Evolutionary conservation across 2,113 vertebrate genomes (phyloP), one percentile per base, ranked within the genome.

Genomic region (Gnathonemus echidnorhynchus): DNA sequence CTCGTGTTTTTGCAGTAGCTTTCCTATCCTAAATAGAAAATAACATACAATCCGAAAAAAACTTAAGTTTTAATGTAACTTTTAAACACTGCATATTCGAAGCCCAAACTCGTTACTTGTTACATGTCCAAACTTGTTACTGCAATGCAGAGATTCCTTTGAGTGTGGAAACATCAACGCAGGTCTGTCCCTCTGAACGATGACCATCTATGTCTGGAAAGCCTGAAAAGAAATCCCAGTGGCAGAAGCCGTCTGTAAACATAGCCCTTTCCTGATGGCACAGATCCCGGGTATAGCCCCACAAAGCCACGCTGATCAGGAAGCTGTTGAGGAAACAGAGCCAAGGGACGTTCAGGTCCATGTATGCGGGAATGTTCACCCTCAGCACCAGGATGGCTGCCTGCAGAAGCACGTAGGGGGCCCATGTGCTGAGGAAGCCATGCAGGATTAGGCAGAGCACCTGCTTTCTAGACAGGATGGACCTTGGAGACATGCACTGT

Each of bases 301-400:
- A 97, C 7, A 95, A 97, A 11, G 93, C 48, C 0, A 94, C 62
- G 2, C 95, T 95, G 5, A 97, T 94, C 56, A 97, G 94, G 66
- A 98, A 97, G 92, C 97, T 98, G 92, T 97, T 97, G 91, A 97
- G 91, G 91, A 98, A 97, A 91, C 95, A 96, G 27, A 98, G 90
- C 97, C 97, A 98, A 15, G 96, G 95, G 1, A 96, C 90, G 0
- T 97, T 98, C 95, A 98, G 94, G 45, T 96, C 96, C 91, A 98
- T 86, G 17, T 97, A 96, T 1, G 95, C 95, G 0, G 97, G 96
- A 86, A 98, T 94, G 91, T 90, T 94, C 90, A 94, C 93, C 0
- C 93, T 91, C 0, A 97, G 88, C 11, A 96, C 24, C 31, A 97
- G 87, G 8, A 96, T 31, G 17, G 92, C 53, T 0, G 93, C 77